phyloP scores from a whole-genome alignment of 2,888 invertebrate species.

The Agriopis leucophaearia region DNA sequence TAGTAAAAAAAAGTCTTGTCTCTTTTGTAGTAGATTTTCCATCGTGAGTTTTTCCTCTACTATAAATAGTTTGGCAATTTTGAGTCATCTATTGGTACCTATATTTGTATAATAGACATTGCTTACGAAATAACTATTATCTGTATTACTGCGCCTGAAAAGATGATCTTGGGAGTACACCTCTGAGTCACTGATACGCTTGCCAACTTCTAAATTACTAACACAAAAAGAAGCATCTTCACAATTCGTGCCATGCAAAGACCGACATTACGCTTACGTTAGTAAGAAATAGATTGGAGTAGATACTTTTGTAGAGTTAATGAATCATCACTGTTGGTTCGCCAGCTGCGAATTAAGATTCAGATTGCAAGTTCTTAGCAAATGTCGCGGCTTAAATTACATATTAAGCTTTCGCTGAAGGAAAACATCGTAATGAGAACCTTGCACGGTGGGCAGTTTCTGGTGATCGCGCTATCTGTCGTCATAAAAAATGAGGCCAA shows the following conservation, averaged over 20 bases:
- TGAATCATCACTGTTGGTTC: constrained; percentile 71
- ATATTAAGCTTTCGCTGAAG: constrained; percentile 33
- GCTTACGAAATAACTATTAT: constrained; percentile 1
- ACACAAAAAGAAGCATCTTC: constrained; percentile 62
- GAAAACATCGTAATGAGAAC: constrained; percentile 21
- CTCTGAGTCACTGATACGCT: constrained; percentile 73
- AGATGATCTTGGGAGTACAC: constrained; percentile 73
- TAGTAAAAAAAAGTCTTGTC: neutral
- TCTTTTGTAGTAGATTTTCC: neutral
- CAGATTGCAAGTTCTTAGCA: constrained; percentile 71
- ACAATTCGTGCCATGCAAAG: constrained; percentile 56
- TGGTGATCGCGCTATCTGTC: neutral
- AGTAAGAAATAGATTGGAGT: constrained; percentile 48
- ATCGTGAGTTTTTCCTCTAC: neutral
- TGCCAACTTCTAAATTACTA: constrained; percentile 70
- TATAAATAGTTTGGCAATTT: neutral
- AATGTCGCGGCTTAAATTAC: constrained; percentile 70
- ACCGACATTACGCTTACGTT: constrained; percentile 59
- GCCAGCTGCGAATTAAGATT: constrained; percentile 76
- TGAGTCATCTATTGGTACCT: neutral
- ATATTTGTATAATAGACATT: neutral
- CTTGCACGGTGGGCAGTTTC: constrained; percentile 18
- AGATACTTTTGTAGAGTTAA: constrained; percentile 57
- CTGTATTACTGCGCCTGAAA: constrained; percentile 42
- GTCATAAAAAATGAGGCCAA: neutral